These are phyloP conservation scores for Cantharis rufa DNA, from an alignment of 2,888 invertebrate species.

Conservation along the genomic window DNA sequence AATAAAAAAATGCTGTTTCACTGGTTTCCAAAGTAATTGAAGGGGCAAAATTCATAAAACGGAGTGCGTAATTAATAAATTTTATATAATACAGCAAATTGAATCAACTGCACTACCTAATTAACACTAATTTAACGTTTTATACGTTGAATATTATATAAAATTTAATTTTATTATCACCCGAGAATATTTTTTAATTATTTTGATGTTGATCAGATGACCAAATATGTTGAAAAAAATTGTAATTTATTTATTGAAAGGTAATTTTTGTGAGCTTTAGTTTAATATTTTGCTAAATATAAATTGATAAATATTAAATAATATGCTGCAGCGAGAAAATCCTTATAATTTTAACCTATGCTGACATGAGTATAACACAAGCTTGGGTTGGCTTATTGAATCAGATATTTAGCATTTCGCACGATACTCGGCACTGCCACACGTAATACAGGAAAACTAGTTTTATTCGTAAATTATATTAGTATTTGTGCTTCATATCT, in stretches of 20 bases:
- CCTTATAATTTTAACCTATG: conserved; percentile 10
- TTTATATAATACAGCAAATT: neutral
- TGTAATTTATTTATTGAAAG: neutral
- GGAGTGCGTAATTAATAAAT: neutral
- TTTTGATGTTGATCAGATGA: no score
- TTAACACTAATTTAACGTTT: neutral
- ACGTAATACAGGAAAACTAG: conserved; percentile 8
- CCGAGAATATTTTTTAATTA: neutral
- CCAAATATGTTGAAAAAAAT: neutral
- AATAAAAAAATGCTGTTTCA: neutral
- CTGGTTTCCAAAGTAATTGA: neutral
- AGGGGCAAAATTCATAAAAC: neutral
- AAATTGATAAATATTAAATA: neutral
- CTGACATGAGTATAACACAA: conserved; percentile 2
- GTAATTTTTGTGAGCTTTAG: neutral
- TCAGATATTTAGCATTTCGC: conserved; percentile 12
- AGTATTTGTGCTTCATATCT: neutral
- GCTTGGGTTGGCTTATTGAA: conserved; percentile 1
- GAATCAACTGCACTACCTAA: no score
- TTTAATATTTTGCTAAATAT: no score
- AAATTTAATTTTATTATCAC: neutral
- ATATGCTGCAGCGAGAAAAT: neutral
- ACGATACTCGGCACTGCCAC: conserved; percentile 12
- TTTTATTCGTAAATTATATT: conserved; percentile 9
- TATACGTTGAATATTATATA: no score